Base-by-base conservation (phyloP, 2,888 invertebrate species). In the Ptychoptera contaminata region DNA sequence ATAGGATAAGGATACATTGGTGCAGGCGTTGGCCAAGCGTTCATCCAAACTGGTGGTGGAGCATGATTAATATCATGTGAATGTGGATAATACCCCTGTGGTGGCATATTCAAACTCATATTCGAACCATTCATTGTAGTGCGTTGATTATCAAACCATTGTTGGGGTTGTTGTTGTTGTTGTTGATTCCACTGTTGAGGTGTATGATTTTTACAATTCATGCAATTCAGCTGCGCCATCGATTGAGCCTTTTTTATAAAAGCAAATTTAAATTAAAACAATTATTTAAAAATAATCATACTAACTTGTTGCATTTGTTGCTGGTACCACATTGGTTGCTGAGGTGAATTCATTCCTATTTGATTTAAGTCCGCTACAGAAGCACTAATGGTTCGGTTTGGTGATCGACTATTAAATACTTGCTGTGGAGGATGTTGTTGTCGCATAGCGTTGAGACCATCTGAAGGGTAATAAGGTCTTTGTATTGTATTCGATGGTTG, bases 191-290 rank as follows among this genome's bases (percentile, higher is more conserved):
- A 63, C 52, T 56, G 61, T 50, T 56, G 61, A 54, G 56, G 49
- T 61, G 61, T 58, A 46, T 61, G 65, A 52, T 64, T 69, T 23
- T 23, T 23, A 50, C 75, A 76, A 40, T 69, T 68, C 29, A 71
- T 70, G 51, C 74, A 77, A 55, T 74, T 75, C 8, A 82, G 56
- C 42, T 80, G 79, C 1, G 79, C 79, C 71, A 79, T 71, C 0
- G 81, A 81, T 54, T 80, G 80, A 0, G 79, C 76, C 79, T 81
- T 11, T 16, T 35, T 34, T 32, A 44, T 32, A 30, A 43, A 30
- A 35, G 30, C 41, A 41, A 37, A 38, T 49, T 23, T 16, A 14
- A 10, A 2, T 23, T 12, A n/a, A 16, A 23, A 15, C 6, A 43
- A 16, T 9, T 7, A 12, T 16, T 5, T 15, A 43, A n/a, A 9